Evolutionary conservation across 2,797 vertebrate species (phyloP).

Genomic region (Muscicapa comitata): DNA sequence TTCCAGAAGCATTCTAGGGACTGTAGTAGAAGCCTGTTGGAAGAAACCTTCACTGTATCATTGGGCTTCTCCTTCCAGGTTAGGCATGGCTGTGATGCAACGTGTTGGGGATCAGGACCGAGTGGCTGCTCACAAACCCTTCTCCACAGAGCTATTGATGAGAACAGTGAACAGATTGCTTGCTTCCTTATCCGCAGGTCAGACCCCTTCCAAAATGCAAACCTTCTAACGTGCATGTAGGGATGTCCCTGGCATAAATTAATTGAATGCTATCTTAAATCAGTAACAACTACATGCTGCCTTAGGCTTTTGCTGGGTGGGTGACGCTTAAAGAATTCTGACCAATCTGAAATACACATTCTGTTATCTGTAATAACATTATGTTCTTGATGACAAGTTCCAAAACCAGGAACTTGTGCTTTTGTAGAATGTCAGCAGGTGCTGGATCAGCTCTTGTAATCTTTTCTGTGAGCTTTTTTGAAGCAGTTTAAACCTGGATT

Average conservation of each 20-base stretch:
- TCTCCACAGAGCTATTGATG: constrained; percentile 92
- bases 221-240: background rate
- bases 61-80: constrained; percentile 77
- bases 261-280: background rate
- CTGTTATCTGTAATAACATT: background rate
- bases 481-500: background rate
- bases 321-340: background rate
- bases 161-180: constrained; percentile 89
- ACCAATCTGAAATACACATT: background rate
- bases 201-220: background rate
- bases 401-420: background rate
- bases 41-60: background rate
- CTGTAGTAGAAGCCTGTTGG: background rate
- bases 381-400: background rate
- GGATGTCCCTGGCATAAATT: background rate
- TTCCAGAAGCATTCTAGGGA: background rate
- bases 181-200: constrained; percentile 98
- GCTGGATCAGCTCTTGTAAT: background rate
- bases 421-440: background rate
- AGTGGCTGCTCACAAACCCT: constrained; percentile 92
- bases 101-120: constrained; percentile 90
- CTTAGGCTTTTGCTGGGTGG: background rate
- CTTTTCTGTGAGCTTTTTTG: background rate
- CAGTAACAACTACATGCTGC: background rate
- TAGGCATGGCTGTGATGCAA: constrained; percentile 94